A percentile compares a stretch with the other conserved stretches of the same genome.
phyloP scores from a whole-genome alignment of 2,113 vertebrate genomes.

The Sterrhoptilus dennistouni region DNA sequence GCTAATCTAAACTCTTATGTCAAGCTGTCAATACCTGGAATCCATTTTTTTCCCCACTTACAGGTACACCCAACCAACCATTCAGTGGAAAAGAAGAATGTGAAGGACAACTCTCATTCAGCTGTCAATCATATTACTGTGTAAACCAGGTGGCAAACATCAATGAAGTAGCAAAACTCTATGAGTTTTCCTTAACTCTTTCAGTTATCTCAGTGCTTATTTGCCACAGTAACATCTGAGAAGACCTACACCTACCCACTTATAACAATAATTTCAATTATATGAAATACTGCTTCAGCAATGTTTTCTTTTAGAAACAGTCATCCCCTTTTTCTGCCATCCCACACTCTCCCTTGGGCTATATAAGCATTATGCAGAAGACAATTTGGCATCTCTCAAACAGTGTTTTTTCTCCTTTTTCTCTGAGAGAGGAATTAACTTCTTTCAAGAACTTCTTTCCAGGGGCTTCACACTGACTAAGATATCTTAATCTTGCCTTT shows the following conservation, averaged over 20 bases:
- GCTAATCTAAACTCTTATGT: slow-evolving; percentile 11
- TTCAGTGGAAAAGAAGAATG: neutral
- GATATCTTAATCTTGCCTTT: neutral
- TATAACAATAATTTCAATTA: neutral
- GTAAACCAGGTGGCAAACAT: neutral
- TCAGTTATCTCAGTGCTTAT: neutral
- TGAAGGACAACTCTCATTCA: neutral
- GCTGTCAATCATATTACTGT: neutral
- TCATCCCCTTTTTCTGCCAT: neutral
- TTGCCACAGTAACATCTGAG: neutral
- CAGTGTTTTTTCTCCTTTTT: neutral
- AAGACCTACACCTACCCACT: neutral
- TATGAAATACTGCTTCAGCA: neutral
- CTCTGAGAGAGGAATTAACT: neutral
- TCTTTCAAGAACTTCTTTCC: neutral
- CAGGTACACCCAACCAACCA: neutral
- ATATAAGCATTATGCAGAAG: neutral
- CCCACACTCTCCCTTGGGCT: neutral
- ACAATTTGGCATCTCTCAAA: neutral
- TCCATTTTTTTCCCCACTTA: neutral
- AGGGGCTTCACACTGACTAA: neutral
- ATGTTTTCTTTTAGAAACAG: neutral
- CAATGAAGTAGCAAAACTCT: neutral
- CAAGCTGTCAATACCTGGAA: neutral
- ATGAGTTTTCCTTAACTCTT: neutral